phyloP scores from a whole-genome alignment of 2,888 invertebrate species.

The Zootermopsis nevadensis region DNA sequence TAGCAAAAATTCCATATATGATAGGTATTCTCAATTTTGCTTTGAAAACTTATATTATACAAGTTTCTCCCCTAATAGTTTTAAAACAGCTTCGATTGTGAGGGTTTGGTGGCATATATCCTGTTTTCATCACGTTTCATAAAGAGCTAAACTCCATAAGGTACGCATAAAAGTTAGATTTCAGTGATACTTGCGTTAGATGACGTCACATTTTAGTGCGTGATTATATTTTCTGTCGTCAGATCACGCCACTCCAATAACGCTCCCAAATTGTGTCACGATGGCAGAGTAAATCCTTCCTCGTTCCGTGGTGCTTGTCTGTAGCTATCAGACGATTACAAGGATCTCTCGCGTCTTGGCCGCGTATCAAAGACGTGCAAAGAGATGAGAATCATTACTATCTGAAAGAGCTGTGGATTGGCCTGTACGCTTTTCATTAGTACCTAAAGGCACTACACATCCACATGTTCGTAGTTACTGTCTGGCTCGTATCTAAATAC shows the following conservation, averaged over 20 bases:
- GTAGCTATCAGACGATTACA: background rate
- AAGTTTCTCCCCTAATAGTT: no score
- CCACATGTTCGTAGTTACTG: background rate
- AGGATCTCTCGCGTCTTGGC: background rate
- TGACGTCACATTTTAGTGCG: no score
- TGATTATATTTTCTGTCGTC: background rate
- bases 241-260: background rate
- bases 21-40: no score
- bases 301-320: background rate
- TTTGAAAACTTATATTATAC: no score
- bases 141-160: no score
- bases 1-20: no score
- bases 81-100: no score
- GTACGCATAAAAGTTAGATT: no score
- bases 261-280: background rate
- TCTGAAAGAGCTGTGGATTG: background rate
- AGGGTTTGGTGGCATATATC: no score
- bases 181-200: no score
- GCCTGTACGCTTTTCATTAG: background rate
- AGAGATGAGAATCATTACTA: background rate
- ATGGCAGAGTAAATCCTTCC: background rate
- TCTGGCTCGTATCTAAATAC: no score
- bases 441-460: background rate
- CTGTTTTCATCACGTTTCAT: no score
- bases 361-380: conserved; percentile 5